A percentile compares a stretch with the other conserved stretches of the same genome.
Conservation (phyloP, 1,140 invertebrate species). For the Druon quercuslanigerum region DNA sequence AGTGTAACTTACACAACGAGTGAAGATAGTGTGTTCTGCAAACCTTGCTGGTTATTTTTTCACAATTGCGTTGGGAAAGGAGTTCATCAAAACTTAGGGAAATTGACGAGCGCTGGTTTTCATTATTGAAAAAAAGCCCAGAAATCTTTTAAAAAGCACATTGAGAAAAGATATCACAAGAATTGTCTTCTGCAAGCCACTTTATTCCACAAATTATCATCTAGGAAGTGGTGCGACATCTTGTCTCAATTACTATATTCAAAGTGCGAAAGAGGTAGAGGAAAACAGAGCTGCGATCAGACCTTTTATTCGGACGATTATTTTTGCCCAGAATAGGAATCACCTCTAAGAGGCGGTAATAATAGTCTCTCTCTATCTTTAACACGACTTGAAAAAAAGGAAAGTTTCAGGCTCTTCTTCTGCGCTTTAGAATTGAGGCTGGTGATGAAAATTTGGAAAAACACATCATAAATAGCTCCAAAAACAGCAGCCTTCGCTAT, state of each 20-base stretch:
- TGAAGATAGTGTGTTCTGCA: slow-evolving; percentile 20
- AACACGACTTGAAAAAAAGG: too few relatives aligned
- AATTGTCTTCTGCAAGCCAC: slow-evolving; percentile 30
- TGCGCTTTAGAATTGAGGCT: slow-evolving; percentile 46
- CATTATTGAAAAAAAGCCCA: not conserved
- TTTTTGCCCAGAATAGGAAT: slow-evolving; percentile 36
- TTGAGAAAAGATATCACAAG: slow-evolving; percentile 32
- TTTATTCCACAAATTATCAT: slow-evolving; percentile 31
- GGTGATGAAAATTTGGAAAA: slow-evolving; percentile 38
- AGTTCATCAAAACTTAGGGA: too few relatives aligned
- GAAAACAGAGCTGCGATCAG: slow-evolving; percentile 42
- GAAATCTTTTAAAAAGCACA: slow-evolving; percentile 39
- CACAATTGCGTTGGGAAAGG: slow-evolving; percentile 3
- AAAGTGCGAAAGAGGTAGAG: slow-evolving; percentile 41
- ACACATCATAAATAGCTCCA: slow-evolving; percentile 30
- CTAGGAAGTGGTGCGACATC: slow-evolving; percentile 7
- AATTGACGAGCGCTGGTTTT: too few relatives aligned
- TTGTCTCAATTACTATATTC: slow-evolving; percentile 14
- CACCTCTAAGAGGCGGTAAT: slow-evolving; percentile 37
- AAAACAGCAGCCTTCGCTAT: too few relatives aligned
- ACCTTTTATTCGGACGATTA: slow-evolving; percentile 44
- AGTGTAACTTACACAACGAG: slow-evolving; percentile 9
- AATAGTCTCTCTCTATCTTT: not conserved
- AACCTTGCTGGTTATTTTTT: not conserved
- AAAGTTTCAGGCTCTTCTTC: slow-evolving; percentile 33